Evolutionary conservation across 1,140 invertebrate species (phyloP), one percentile per base, ranked within the genome.

Genomic region (Ditylenchus dipsaci): DNA sequence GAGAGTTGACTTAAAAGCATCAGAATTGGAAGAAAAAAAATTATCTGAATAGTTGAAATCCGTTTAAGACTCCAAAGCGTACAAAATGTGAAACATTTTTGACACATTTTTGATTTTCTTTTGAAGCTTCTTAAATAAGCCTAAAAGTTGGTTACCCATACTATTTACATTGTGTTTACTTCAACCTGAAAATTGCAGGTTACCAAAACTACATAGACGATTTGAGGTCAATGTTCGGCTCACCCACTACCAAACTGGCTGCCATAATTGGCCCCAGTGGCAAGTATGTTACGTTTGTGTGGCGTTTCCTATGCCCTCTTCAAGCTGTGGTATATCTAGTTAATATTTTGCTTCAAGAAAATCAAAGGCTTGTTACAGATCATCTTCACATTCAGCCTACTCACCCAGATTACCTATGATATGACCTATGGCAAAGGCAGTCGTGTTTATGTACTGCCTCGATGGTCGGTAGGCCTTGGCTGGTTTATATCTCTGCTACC

Each of bases 371-470:
- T 43, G 1, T 60, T 77, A 58, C 19, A 73, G 19, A 21, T 74
- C 3, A 72, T 72, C 7, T 69, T 42, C 59, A 47, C 73, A n/a
- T 29, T 75, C 8, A 58, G 33, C 3, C 42, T 72, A 5, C 27
- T 65, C 11, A 72, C 62, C 5, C 71, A 72, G 60, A 68, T 75
- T 19, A 49, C 33, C 7, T 53, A 63, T 21, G 42, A 58, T 30
- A 21, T 67, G 19, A 72, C 61, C 23, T 74, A 75, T 63, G 71
- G 71, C 33, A 72, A 72, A 56, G 71, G 72, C 17, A n/a, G 29
- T 27, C 60, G 71, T 11, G 9, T 75, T 38, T 72, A 72, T 38
- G 30, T 57, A 1, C 68, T 66, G 17, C 71, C 71, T 17, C 13
- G 57, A n/a, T 72, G 71, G 71, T 30, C 29, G 3, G 69, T 72